Evolutionary conservation across 2,797 vertebrate genomes (phyloP).

Genomic region (Myripristis murdjan): DNA sequence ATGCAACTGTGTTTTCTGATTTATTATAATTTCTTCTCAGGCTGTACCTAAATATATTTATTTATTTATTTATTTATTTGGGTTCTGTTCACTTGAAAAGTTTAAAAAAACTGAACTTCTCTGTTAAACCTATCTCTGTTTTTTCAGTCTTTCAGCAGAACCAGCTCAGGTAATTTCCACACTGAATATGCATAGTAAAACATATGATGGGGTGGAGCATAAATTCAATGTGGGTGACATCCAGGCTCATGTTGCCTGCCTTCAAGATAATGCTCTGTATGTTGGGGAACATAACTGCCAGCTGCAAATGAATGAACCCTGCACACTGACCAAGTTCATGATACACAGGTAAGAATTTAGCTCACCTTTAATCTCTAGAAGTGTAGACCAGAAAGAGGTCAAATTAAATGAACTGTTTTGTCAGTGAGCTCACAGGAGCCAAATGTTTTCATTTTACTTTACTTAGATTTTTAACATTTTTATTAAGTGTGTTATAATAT

Average conservation of each 20-base stretch:
- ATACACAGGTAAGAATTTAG: conserved; percentile 61
- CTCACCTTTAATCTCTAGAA: background rate
- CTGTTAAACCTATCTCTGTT: background rate
- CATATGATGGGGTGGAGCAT: conserved; percentile 72
- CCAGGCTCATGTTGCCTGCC: conserved; percentile 17
- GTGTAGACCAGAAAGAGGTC: background rate
- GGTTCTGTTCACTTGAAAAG: background rate
- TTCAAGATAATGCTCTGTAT: conserved; percentile 8
- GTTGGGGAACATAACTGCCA: conserved; percentile 41
- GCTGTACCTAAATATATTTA: background rate
- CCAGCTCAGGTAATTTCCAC: conserved; percentile 22
- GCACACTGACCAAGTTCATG: conserved; percentile 24
- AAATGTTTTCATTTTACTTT: background rate
- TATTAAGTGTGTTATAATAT: no score
- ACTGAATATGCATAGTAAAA: conserved; percentile 45
- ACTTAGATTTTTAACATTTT: no score
- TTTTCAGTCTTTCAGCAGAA: background rate
- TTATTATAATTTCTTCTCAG: background rate
- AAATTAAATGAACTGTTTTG: background rate
- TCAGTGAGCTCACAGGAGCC: no score
- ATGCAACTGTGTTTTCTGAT: background rate
- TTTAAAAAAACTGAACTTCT: background rate
- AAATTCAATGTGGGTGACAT: conserved; percentile 48
- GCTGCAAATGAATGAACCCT: conserved; percentile 22
- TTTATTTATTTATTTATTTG: no score